Percentiles rank a stretch among this genome's conserved stretches.
Conservation (phyloP, 2,113 vertebrate genomes). For the Xiphias gladius region DNA sequence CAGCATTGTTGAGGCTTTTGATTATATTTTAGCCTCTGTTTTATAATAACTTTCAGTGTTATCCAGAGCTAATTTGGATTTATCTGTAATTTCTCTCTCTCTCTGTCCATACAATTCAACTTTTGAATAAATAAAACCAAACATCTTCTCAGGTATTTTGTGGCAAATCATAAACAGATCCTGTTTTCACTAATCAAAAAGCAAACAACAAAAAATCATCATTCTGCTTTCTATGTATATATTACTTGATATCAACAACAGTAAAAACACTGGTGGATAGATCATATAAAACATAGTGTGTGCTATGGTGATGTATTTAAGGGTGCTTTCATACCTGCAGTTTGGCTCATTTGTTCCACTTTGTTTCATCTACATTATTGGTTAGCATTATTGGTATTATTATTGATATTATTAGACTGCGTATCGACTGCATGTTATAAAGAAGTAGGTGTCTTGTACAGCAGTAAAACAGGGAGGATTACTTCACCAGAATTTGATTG, state of each 20-base stretch:
- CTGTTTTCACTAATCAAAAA: neutral
- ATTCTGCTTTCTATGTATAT: neutral
- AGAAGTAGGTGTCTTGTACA: no score
- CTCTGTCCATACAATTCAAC: neutral
- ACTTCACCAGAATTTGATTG: no score
- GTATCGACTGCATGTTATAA: no score
- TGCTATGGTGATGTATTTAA: no score
- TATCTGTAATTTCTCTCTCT: neutral
- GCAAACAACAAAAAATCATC: neutral
- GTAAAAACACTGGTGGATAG: neutral
- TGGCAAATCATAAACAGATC: neutral
- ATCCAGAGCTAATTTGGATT: neutral
- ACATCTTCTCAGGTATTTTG: neutral
- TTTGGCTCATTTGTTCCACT: no score
- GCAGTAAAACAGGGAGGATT: no score
- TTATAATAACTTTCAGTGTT: neutral
- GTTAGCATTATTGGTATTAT: no score
- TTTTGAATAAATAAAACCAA: constrained; percentile 1
- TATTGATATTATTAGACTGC: no score
- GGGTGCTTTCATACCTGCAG: no score
- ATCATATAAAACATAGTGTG: no score
- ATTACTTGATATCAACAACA: neutral
- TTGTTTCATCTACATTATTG: no score
- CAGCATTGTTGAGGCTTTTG: neutral
- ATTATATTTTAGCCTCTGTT: neutral